Evolutionary conservation across 1,140 invertebrate species (phyloP), one percentile per base, ranked within the genome.

Genomic region (Ceratoteleas bidentatus): DNA sequence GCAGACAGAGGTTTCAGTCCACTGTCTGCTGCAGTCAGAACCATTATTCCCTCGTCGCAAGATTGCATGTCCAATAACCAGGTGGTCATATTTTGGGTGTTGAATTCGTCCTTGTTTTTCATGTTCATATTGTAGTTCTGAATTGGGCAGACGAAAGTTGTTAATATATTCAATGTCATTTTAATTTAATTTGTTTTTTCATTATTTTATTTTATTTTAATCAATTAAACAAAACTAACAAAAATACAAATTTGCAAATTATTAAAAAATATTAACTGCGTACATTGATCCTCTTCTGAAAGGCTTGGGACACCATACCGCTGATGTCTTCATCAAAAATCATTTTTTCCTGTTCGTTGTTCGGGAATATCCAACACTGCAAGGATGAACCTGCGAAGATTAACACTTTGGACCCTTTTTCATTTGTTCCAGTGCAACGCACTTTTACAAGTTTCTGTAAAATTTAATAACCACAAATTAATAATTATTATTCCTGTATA

Each of bases 51-150:
- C 38, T 94, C 93, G 16, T 94, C 93, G 68, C 90, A 92, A 1
- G 93, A 87, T 85, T 96, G 95, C 87, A 96, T 94, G 88, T 97
- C 96, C n/a, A 97, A 90, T 6, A 96, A 88, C 93, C 93, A 94
- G 8, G 93, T 92, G 34, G 91, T 89, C 38, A 94, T 87, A 73
- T 92, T 92, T 88, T 88, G 87, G 49, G 87, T 81, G 83, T 87
- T 88, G 47, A 88, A 88, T 0, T 84, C 87, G 64, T 90, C 88
- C 86, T 91, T 79, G 33, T 14, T 82, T 34, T 74, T 68, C 56
- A 73, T 54, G 9, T 38, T 43, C 54, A 75, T 78, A 34, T 81
- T 75, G 2, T 62, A 72, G 45, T 61, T 79, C 76, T 79, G 6
- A n/a, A 32, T 8, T n/a, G n/a, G n/a, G n/a, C n/a, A n/a, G n/a